Percentiles rank a stretch among this genome's conserved stretches.
phyloP scores from a whole-genome alignment of 2,888 invertebrate species.

The Andricus curvator region DNA sequence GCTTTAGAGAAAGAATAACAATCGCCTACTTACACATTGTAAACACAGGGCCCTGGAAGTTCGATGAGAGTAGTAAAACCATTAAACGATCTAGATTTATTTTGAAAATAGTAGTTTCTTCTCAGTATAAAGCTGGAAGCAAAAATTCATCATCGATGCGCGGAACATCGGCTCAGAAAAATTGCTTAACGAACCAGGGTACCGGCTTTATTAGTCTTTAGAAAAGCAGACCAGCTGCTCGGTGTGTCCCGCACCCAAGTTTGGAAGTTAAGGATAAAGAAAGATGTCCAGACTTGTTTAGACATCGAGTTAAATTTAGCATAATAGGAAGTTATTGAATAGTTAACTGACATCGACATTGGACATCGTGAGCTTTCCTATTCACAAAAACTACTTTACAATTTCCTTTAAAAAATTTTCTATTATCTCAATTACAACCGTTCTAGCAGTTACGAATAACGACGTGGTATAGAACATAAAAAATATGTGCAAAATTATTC shows the following conservation, averaged over 20 bases:
- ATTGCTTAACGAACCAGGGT: slow-evolving; percentile 54
- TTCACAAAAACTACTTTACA: slow-evolving; percentile 17
- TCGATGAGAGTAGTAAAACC: not conserved
- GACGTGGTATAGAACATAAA: not conserved
- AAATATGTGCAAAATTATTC: slow-evolving; percentile 8
- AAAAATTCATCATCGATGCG: slow-evolving; percentile 40
- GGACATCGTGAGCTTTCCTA: slow-evolving; percentile 8
- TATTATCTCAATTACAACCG: not conserved
- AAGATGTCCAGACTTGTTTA: slow-evolving; percentile 8
- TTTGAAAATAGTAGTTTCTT: not conserved
- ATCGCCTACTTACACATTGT: not conserved
- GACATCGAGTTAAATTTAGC: not conserved
- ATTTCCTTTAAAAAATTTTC: not conserved
- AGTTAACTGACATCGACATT: slow-evolving; percentile 9
- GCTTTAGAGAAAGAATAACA: not conserved
- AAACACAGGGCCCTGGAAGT: not conserved
- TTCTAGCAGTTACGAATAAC: not conserved
- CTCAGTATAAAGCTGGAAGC: slow-evolving; percentile 24
- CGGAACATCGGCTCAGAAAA: slow-evolving; percentile 45
- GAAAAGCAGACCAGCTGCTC: slow-evolving; percentile 77
- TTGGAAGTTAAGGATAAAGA: slow-evolving; percentile 36
- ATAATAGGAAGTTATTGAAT: slow-evolving; percentile 16
- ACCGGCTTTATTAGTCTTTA: slow-evolving; percentile 37
- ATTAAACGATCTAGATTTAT: not conserved
- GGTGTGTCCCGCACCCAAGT: slow-evolving; percentile 67